A percentile compares a stretch with the other conserved stretches of the same genome.
Conservation (phyloP, 1,140 invertebrate species). For the Lepidurus arcticus region DNA sequence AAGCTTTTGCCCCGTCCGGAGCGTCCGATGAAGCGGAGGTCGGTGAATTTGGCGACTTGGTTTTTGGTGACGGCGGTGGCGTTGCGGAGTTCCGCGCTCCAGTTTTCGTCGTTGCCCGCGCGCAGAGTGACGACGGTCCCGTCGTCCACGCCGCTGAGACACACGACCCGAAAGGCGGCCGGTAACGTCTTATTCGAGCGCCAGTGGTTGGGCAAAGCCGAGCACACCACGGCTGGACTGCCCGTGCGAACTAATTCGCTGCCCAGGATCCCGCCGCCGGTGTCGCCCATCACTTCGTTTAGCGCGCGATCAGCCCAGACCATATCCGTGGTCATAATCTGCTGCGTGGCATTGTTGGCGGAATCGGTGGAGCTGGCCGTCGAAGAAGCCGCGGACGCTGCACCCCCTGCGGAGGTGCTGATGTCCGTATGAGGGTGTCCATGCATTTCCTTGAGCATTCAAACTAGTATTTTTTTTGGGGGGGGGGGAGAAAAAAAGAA, state of each 20-base stretch:
- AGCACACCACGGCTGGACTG: conserved; percentile 82
- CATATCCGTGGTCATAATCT: neutral
- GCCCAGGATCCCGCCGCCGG: conserved; percentile 39
- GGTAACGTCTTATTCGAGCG: conserved; percentile 94
- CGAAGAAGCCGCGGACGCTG: neutral
- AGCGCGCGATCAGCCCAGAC: conserved; percentile 31
- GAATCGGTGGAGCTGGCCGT: neutral
- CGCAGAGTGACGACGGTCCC: conserved; percentile 89
- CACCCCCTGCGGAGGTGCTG: neutral
- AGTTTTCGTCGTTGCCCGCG: conserved; percentile 98
- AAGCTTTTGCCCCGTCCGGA: conserved; percentile 87
- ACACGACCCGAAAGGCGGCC: conserved; percentile 77
- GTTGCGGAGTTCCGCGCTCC: conserved; percentile 89
- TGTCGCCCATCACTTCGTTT: conserved; percentile 31
- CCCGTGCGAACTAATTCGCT: conserved; percentile 89
- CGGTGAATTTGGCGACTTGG: conserved; percentile 96
- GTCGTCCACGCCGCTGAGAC: conserved; percentile 85
- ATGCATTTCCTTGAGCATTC: conserved; percentile 19
- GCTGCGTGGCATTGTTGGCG: neutral
- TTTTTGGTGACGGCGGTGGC: conserved; percentile 93
- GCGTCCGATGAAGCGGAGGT: conserved; percentile 92
- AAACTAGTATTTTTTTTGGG: neutral
- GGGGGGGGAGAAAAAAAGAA: no score
- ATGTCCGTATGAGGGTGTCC: conserved; percentile 6
- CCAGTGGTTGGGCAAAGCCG: conserved; percentile 88